phyloP scores from a whole-genome alignment of 2,797 vertebrate species.

The Bufotes viridis region DNA sequence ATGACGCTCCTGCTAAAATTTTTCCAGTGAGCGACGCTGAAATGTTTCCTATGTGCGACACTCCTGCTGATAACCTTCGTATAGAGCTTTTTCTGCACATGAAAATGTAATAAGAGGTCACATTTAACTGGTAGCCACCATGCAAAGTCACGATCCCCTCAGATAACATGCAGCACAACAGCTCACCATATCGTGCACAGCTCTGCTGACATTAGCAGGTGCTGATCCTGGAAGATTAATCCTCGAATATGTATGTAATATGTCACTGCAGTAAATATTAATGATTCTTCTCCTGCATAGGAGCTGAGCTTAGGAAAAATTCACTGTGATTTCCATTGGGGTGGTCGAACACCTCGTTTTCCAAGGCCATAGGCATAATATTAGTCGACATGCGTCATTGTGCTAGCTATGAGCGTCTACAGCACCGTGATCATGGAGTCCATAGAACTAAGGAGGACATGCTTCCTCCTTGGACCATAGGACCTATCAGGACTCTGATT shows the following conservation, averaged over 20 bases:
- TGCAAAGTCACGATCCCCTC: not conserved
- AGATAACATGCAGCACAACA: not conserved
- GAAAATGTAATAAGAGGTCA: too few relatives aligned
- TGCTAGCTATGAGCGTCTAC: not conserved
- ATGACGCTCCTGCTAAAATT: too few relatives aligned
- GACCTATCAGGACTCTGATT: not conserved
- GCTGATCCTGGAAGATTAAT: not conserved
- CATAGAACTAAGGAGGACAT: not conserved
- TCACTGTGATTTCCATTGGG: not conserved
- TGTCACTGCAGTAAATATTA: conserved; percentile 6
- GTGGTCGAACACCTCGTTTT: not conserved
- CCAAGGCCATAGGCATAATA: not conserved
- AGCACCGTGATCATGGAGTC: not conserved
- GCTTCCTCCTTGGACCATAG: not conserved
- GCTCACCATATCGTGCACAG: too few relatives aligned
- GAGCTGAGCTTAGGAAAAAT: not conserved
- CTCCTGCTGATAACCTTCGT: too few relatives aligned
- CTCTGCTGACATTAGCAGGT: not conserved
- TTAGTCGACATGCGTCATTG: not conserved
- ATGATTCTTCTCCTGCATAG: not conserved
- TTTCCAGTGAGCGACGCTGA: too few relatives aligned
- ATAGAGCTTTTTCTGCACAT: too few relatives aligned
- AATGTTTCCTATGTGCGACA: too few relatives aligned
- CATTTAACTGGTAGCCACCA: too few relatives aligned
- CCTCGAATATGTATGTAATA: not conserved